Percentiles rank a stretch among this genome's conserved stretches.
Evolutionary conservation across 2,113 vertebrate genomes (phyloP).

Genomic region (Paramormyrops kingsleyae): DNA sequence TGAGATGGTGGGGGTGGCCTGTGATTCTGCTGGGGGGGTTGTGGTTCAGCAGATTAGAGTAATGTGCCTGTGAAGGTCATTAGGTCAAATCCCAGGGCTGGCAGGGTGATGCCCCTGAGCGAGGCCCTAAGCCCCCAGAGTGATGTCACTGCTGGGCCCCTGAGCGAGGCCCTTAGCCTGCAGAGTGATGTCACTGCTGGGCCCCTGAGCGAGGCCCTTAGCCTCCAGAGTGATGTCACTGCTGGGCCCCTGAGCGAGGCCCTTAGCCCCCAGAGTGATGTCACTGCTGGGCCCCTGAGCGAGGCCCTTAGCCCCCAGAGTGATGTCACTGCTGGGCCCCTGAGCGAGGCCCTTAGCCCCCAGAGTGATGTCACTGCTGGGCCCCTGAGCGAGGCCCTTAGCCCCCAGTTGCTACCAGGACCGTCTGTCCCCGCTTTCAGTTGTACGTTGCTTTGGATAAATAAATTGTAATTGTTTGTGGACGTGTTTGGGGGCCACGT

Average conservation of each 20-base stretch:
- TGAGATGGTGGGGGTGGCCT: not conserved
- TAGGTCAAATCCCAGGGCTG: not conserved
- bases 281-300: no score
- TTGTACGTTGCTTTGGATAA: not conserved
- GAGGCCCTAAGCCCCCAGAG: no score
- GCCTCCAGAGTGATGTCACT: not conserved
- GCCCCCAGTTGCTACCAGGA: not conserved
- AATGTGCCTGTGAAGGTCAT: not conserved
- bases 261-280: not conserved
- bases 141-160: no score
- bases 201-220: no score
- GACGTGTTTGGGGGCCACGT: not conserved
- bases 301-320: no score
- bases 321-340: no score
- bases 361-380: no score
- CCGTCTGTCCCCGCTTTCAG: not conserved
- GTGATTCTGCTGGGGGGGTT: not conserved
- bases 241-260: not conserved
- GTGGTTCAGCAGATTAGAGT: not conserved
- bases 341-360: not conserved
- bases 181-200: no score
- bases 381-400: no score
- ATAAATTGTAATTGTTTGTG: not conserved
- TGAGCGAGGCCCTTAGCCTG: no score
- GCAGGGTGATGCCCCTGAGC: not conserved